These are phyloP conservation scores for Sphaerophoria rueppellii DNA, from an alignment of 2,888 invertebrate genomes.

Conservation along the genomic window DNA sequence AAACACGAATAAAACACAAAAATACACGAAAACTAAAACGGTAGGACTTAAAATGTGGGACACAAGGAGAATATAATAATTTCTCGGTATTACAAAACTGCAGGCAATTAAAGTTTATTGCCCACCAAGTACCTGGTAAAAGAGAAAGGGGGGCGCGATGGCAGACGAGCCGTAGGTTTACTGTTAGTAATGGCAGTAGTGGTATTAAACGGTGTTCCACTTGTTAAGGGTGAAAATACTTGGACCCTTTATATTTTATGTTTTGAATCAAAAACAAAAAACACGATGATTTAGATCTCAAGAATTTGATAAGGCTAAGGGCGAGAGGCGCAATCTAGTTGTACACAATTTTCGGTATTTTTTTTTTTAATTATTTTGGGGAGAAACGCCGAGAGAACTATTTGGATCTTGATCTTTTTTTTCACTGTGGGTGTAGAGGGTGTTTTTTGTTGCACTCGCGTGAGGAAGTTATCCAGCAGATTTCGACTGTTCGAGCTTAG, in stretches of 20 bases:
- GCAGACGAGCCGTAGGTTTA: not conserved
- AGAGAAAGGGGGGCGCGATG: not conserved
- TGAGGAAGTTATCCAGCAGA: constrained; percentile 37
- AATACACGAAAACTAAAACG: not conserved
- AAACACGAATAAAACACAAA: constrained; percentile 23
- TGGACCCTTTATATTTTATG: constrained; percentile 11
- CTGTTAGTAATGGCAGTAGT: not conserved
- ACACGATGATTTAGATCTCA: constrained; percentile 58
- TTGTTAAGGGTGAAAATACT: constrained; percentile 34
- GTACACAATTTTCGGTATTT: constrained; percentile 46
- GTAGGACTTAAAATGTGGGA: constrained; percentile 56
- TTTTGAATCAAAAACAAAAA: constrained; percentile 29
- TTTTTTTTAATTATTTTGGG: constrained; percentile 30
- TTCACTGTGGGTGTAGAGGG: constrained; percentile 68
- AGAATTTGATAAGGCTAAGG: constrained; percentile 49
- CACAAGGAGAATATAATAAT: constrained; percentile 27
- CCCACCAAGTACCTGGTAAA: constrained; percentile 51
- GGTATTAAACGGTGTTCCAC: constrained; percentile 23
- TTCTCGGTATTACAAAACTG: constrained; percentile 61
- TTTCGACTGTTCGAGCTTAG: constrained; percentile 75
- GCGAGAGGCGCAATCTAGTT: constrained; percentile 25
- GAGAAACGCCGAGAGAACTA: constrained; percentile 47
- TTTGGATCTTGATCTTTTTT: constrained; percentile 34
- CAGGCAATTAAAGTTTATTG: constrained; percentile 72
- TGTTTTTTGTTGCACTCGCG: constrained; percentile 36